A percentile compares a stretch with the other conserved stretches of the same genome.
phyloP scores from a whole-genome alignment of 2,113 vertebrate genomes.

The Phasianus colchicus region DNA sequence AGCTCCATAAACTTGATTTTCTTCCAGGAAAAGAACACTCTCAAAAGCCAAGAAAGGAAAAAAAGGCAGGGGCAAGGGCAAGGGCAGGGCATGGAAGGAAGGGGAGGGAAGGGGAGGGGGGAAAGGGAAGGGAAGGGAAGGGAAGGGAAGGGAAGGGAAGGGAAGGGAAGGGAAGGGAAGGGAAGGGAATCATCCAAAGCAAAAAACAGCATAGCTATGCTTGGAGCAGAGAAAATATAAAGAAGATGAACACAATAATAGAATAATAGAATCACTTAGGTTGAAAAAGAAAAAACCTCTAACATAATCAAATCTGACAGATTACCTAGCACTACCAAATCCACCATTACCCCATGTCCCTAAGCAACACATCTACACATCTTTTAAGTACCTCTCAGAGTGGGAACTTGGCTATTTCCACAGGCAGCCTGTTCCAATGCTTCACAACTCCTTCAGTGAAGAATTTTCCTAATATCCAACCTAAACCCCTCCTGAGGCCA shows the following conservation, averaged over 20 bases:
- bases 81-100: too few relatives aligned
- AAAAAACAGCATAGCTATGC: background rate
- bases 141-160: background rate
- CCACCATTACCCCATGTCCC: background rate
- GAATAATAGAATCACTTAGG: too few relatives aligned
- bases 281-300: too few relatives aligned
- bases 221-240: background rate
- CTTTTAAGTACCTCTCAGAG: background rate
- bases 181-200: background rate
- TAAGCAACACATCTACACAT: background rate
- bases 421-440: background rate
- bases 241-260: too few relatives aligned
- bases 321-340: background rate
- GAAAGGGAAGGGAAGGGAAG: too few relatives aligned
- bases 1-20: background rate
- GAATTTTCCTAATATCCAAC: background rate
- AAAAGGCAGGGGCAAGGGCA: too few relatives aligned
- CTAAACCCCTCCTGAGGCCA: background rate
- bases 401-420: too few relatives aligned
- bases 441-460: background rate
- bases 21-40: background rate
- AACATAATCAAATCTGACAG: too few relatives aligned
- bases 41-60: background rate
- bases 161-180: background rate
- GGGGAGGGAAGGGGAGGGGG: too few relatives aligned